Base-by-base conservation (phyloP, 2,888 invertebrate species). In the Hydrotaea cyrtoneurina region DNA sequence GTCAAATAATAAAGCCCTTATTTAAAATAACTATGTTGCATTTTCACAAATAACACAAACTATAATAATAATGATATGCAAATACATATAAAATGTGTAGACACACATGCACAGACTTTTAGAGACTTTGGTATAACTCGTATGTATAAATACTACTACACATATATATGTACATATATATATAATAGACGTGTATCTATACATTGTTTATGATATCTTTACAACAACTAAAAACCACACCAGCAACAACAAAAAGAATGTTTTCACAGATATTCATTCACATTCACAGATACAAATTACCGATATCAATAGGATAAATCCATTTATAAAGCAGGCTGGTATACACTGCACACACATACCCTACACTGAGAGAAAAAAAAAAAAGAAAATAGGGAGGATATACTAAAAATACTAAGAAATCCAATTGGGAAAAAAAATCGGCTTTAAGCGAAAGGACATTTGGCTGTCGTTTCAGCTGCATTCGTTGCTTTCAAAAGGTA, bases 1-100 rank as follows among this genome's bases (percentile, higher is more conserved):
- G 64, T 64, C 64, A 39, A 64, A 64, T 31, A 64, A n/a, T 64
- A 64, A 64, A 21, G 64, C 19, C 64, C 64, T 64, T 64, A 64
- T 36, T 64, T 36, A 36, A 11, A 1, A 64, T 17, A 64, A 64
- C 31, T 36, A 64, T 0, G n/a, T 31, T 62, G 15, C 2, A 64
- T 64, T 31, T 36, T 62, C 0, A 1, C 17, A 53, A n/a, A 57
- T n/a, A 57, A 57, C 23, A 36, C 31, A 36, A 36, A 39, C 15
- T 15, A 31, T 64, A 17, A 64, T 36, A 36, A 36, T 36, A 64
- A 64, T 36, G 64, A 64, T 64, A 64, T 36, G 17, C 36, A 64
- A 64, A 64, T 64, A 62, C 15, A 13, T 11, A 62, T 31, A 62
- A 26, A 26, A 7, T 31, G 21, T 10, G 8, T 57, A 57, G 57